Conservation (phyloP, 2,113 vertebrate genomes). For the Grammomys surdaster region DNA sequence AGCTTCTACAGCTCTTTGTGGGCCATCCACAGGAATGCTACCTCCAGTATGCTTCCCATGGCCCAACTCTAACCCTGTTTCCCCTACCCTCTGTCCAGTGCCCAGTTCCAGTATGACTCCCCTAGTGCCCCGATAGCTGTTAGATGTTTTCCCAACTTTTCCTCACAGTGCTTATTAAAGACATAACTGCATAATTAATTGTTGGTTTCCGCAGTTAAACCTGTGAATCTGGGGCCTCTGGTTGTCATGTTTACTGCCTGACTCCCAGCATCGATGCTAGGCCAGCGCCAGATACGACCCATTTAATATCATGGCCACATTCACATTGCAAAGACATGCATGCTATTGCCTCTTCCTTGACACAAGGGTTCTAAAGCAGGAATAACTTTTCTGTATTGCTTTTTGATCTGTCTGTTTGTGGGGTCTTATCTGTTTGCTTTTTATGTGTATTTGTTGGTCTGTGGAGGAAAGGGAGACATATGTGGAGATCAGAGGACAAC, state of each 20-base stretch:
- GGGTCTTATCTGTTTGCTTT: neutral
- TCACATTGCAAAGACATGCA: neutral
- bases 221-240: neutral
- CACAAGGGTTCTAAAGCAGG: neutral
- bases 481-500: neutral
- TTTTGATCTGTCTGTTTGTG: neutral
- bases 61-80: neutral
- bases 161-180: neutral
- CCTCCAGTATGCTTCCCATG: neutral
- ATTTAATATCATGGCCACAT: neutral
- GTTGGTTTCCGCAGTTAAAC: neutral
- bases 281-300: neutral
- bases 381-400: neutral
- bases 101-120: conserved; percentile 39
- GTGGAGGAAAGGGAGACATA: neutral
- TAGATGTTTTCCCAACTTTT: neutral
- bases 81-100: neutral
- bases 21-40: neutral
- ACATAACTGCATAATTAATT: neutral
- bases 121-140: neutral
- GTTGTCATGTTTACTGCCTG: neutral
- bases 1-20: neutral
- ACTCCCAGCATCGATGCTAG: neutral
- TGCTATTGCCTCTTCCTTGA: neutral
- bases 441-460: too few species aligned